Conservation (phyloP, 2,797 vertebrate species). For the Bovichtus variegatus region DNA sequence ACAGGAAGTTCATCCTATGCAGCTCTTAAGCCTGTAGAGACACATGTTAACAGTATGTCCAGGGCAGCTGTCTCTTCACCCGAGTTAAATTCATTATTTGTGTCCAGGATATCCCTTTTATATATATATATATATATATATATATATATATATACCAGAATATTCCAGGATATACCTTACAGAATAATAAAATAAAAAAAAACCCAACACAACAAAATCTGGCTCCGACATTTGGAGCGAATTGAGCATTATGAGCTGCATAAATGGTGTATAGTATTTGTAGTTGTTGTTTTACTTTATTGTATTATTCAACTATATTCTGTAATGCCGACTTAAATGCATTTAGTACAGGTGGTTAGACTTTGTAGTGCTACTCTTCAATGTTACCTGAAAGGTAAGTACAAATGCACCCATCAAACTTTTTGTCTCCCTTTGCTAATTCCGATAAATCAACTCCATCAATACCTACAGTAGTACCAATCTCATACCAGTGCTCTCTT, state of each 20-base stretch:
- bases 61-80: conserved; percentile 5
- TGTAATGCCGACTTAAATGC: background rate
- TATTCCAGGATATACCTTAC: background rate
- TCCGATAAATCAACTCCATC: background rate
- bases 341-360: background rate
- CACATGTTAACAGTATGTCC: background rate
- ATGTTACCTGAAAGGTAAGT: background rate
- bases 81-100: background rate
- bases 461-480: too few relatives aligned
- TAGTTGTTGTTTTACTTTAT: background rate
- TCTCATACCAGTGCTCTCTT: background rate
- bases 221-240: background rate
- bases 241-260: conserved; percentile 9
- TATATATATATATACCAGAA: too few relatives aligned
- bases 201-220: background rate
- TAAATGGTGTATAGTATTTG: background rate
- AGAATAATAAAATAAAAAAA: background rate
- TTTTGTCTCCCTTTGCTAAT: background rate
- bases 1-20: conserved; percentile 17
- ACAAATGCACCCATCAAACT: background rate
- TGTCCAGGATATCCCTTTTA: background rate
- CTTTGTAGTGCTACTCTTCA: background rate
- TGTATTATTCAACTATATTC: background rate
- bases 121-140: too few relatives aligned
- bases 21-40: background rate